phyloP scores from a whole-genome alignment of 2,888 invertebrate species.

The Chrysomela aeneicollis region DNA sequence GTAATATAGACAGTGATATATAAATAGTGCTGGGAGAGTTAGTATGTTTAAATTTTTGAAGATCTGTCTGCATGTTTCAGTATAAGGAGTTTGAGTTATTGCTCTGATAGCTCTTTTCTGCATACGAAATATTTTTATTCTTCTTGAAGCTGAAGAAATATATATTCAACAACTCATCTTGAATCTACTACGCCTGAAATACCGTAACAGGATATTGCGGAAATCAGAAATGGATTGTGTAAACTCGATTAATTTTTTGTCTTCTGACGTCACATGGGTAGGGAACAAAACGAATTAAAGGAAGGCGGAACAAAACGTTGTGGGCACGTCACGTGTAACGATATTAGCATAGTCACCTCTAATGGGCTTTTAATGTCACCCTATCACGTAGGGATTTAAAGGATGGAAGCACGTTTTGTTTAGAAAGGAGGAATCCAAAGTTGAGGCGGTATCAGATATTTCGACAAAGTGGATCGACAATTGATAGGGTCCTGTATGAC shows the following conservation, averaged over 20 bases:
- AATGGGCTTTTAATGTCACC: slow-evolving; percentile 19
- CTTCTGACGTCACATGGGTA: not conserved
- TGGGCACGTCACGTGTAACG: slow-evolving; percentile 11
- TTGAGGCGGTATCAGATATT: not conserved
- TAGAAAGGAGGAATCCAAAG: not conserved
- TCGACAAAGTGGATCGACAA: not conserved
- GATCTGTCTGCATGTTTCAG: no score
- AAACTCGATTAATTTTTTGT: not conserved
- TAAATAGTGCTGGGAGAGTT: no score
- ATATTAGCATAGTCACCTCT: slow-evolving; percentile 10
- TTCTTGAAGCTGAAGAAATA: no score
- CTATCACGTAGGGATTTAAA: not conserved
- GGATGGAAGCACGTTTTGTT: not conserved
- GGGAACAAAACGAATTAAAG: slow-evolving; percentile 12
- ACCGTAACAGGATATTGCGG: not conserved
- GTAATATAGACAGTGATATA: no score
- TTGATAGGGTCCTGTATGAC: not conserved
- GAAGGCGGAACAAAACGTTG: not conserved
- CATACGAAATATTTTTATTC: no score
- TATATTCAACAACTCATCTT: not conserved
- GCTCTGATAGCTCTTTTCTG: no score
- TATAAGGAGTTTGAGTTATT: no score
- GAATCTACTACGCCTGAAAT: not conserved
- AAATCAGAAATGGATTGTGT: not conserved
- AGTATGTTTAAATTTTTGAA: no score